Percentiles rank a stretch among this genome's conserved stretches.
Conservation (phyloP, 2,113 vertebrate genomes). For the Catharus bicknelli region DNA sequence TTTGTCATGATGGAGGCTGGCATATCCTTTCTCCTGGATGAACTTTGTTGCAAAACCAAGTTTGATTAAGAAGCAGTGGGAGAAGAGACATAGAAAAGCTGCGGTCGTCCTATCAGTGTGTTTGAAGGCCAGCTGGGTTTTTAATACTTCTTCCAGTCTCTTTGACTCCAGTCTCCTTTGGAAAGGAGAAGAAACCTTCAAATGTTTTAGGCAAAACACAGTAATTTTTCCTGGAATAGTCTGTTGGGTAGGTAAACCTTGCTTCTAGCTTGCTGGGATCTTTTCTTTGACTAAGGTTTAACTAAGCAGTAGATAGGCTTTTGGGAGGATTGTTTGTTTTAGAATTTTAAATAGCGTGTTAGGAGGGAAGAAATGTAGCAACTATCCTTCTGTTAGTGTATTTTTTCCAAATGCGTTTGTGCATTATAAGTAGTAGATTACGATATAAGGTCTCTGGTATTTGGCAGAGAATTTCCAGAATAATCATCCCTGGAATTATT, state of each 20-base stretch:
- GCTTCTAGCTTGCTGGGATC: not conserved
- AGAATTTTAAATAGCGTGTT: not conserved
- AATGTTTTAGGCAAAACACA: not conserved
- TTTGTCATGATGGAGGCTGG: not conserved
- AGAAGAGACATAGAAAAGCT: not conserved
- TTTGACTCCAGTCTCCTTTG: not conserved
- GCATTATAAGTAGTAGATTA: not conserved
- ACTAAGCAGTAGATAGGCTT: not conserved
- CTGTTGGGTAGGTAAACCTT: not conserved
- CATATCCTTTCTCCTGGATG: not conserved
- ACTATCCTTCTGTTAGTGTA: not conserved
- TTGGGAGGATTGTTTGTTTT: not conserved
- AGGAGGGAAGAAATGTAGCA: not conserved
- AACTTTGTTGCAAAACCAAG: not conserved
- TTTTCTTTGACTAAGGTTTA: not conserved
- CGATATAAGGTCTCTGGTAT: not conserved
- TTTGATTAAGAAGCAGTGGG: not conserved
- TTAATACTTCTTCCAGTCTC: not conserved
- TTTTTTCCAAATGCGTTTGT: not conserved
- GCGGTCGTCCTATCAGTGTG: not conserved
- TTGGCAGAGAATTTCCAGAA: not conserved
- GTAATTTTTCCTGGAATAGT: not conserved
- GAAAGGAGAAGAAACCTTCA: not conserved
- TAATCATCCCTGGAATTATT: not conserved
- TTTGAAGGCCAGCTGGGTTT: not conserved